Evolutionary conservation across 2,113 vertebrate species (phyloP).

Genomic region (Antennarius striatus): DNA sequence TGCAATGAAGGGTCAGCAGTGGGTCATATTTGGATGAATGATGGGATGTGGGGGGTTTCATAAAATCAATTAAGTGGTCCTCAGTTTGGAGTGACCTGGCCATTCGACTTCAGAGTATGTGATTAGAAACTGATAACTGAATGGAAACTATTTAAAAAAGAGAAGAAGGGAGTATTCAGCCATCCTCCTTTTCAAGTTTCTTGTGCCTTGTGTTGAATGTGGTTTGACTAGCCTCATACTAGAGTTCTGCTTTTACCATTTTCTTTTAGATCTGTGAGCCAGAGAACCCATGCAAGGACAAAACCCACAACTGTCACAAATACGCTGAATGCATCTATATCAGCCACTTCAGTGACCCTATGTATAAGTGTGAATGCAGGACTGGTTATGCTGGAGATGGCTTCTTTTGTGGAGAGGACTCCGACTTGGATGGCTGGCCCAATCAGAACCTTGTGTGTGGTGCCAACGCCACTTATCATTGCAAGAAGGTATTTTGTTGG

Average conservation of each 20-base stretch:
- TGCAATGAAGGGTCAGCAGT: slow-evolving; percentile 28
- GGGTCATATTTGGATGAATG: slow-evolving; percentile 28
- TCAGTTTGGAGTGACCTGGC: slow-evolving; percentile 5
- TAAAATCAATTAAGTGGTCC: slow-evolving; percentile 35
- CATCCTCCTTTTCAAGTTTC: background rate
- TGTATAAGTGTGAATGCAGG: slow-evolving; percentile 96
- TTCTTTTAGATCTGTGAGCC: slow-evolving; percentile 89
- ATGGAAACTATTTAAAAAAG: background rate
- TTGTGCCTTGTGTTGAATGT: background rate
- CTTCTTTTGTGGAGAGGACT: slow-evolving; percentile 94
- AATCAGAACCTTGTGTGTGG: slow-evolving; percentile 92
- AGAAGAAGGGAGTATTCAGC: background rate
- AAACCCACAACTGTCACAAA: slow-evolving; percentile 92
- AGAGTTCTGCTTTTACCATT: slow-evolving; percentile 1
- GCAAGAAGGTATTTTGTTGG: slow-evolving; percentile 84
- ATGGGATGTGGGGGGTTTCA: slow-evolving; percentile 39
- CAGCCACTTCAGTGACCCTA: slow-evolving; percentile 94
- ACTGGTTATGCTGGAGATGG: slow-evolving; percentile 97
- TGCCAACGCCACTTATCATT: slow-evolving; percentile 92
- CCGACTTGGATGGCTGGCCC: slow-evolving; percentile 97
- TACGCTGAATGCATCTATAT: slow-evolving; percentile 92
- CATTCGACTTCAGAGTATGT: slow-evolving; percentile 7
- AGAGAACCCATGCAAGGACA: slow-evolving; percentile 94
- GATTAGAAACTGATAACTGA: background rate
- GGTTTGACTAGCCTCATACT: background rate